Conservation (phyloP, 2,888 invertebrate genomes). For the Tenthredo livida region DNA sequence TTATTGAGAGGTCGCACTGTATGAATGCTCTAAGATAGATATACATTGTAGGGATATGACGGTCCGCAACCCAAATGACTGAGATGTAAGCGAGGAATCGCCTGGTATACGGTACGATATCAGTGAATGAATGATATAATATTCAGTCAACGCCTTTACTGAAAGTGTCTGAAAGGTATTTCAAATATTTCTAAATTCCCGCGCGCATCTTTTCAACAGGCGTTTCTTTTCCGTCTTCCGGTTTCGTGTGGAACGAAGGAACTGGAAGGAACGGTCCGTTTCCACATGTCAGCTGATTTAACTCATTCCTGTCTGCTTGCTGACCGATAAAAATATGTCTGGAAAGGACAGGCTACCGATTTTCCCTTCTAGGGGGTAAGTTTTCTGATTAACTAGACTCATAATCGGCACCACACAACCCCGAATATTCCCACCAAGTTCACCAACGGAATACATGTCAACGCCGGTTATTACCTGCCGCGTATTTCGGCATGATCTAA, state of each 20-base stretch:
- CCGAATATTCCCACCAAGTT: conserved; percentile 22
- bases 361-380: conserved; percentile 97
- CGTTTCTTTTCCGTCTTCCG: conserved; percentile 61
- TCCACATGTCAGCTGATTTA: conserved; percentile 75
- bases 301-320: conserved; percentile 71
- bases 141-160: too few relatives aligned
- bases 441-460: conserved; percentile 45
- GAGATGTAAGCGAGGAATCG: too few relatives aligned
- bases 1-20: too few relatives aligned
- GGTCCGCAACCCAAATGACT: too few relatives aligned
- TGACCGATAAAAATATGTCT: conserved; percentile 84
- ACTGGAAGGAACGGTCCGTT: conserved; percentile 35
- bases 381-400: conserved; percentile 66
- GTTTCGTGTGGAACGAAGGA: conserved; percentile 57
- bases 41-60: too few relatives aligned
- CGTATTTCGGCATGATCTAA: conserved; percentile 52
- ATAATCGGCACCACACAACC: conserved; percentile 26
- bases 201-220: conserved; percentile 12
- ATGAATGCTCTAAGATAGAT: too few relatives aligned
- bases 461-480: neutral
- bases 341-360: conserved; percentile 93
- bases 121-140: too few relatives aligned
- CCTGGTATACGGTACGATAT: too few relatives aligned
- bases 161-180: too few relatives aligned
- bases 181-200: neutral